Base-by-base conservation (phyloP, 1,140 invertebrate genomes). In the Radopholus similis region DNA sequence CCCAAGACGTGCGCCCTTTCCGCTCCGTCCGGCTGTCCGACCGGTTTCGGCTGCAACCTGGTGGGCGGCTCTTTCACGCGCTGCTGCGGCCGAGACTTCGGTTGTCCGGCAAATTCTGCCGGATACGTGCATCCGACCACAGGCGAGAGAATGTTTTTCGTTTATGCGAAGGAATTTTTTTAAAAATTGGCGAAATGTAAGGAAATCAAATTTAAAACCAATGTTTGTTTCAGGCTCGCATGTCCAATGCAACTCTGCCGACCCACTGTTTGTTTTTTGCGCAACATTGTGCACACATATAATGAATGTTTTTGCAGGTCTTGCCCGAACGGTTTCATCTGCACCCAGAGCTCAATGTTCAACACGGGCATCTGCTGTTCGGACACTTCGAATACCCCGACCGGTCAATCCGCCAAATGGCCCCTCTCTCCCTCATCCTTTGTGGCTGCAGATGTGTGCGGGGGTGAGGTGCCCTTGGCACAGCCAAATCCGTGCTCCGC, bases 21-120 rank as follows among this genome's bases (percentile, higher is more conserved):
- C 21, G 57, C 65, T n/a, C 60, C 66, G n/a, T 58, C 70, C 28
- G 56, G 65, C 13, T 81, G 78, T 66, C 78, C 78, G 2, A 56
- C 71, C 26, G 78, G 78, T 23, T 81, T 81, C 47, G 78, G 78
- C 28, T 81, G 78, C 62, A 82, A 81, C 64, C 56, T 81, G 15
- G 73, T 81, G 47, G 68, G 66, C 28, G 80, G 80, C n/a, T 70
- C 70, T 51, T 70, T 78, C 23, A 82, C 78, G 2, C 56, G 77
- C 4, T 81, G 79, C 47, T 81, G 79, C 55, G 79, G 81, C 44
- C 68, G 68, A 30, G 72, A 81, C 66, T 77, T 81, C 49, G 79
- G 79, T 21, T 81, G 79, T 54, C 78, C 80, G n/a, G 64, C 66
- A 37, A 81, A 81, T 64, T 81, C 78, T 8, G 59, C 79, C 15